Evolutionary conservation across 1,140 invertebrate species (phyloP).

Genomic region (Meteorus sp.): DNA sequence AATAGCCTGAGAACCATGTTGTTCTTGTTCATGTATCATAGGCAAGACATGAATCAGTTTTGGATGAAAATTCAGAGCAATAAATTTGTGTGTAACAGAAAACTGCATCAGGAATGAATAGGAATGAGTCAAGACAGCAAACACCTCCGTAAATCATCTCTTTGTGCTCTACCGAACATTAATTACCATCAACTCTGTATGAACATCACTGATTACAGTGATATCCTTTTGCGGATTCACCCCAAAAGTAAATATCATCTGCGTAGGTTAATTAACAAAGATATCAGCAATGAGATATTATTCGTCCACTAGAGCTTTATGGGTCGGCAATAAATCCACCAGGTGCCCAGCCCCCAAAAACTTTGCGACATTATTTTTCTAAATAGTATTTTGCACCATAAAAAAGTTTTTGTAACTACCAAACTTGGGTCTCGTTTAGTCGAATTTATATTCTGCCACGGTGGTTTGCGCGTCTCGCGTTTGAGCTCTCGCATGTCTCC

Average conservation of each 20-base stretch:
- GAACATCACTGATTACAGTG: neutral
- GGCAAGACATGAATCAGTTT: too few species aligned
- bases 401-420: constrained; percentile 52
- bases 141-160: too few species aligned
- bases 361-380: constrained; percentile 55
- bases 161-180: too few species aligned
- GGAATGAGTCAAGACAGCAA: too few species aligned
- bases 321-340: constrained; percentile 41
- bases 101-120: too few species aligned
- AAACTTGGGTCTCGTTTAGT: constrained; percentile 53
- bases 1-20: too few species aligned
- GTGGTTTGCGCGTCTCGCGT: constrained; percentile 8
- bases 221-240: neutral
- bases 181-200: too few species aligned
- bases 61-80: too few species aligned
- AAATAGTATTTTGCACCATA: constrained; percentile 54
- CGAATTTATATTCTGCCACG: constrained; percentile 43
- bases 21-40: too few species aligned
- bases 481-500: constrained; percentile 22
- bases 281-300: constrained; percentile 22
- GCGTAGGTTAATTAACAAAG: constrained; percentile 16
- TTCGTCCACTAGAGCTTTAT: constrained; percentile 30
- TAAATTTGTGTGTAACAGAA: too few species aligned
- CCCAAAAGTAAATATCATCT: neutral
- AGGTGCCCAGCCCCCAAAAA: constrained; percentile 37